phyloP scores from a whole-genome alignment of 1,140 invertebrate species.

The Anastrepha obliqua region DNA sequence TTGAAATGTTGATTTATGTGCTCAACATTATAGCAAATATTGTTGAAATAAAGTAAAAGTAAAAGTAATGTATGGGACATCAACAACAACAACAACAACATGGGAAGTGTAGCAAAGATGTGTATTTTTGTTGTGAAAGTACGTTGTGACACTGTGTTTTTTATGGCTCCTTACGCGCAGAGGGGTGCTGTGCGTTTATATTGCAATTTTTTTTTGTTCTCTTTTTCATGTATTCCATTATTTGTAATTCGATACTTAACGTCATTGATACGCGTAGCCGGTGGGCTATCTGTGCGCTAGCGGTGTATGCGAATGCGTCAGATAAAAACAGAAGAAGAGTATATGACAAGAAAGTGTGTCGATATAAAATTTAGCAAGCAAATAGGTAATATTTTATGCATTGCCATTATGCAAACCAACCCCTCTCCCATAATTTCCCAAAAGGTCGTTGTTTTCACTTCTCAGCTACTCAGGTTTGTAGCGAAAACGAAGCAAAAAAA shows the following conservation, averaged over 20 bases:
- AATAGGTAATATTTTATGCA: conserved; percentile 24
- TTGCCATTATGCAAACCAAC: conserved; percentile 20
- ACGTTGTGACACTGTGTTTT: not conserved
- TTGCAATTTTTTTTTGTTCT: conserved; percentile 10
- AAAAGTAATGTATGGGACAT: not conserved
- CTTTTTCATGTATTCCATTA: not conserved
- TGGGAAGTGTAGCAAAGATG: not conserved
- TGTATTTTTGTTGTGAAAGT: not conserved
- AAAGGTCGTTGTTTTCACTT: no score
- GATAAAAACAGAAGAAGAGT: not conserved
- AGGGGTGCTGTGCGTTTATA: not conserved
- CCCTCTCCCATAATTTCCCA: not conserved
- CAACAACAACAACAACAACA: no score
- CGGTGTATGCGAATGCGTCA: not conserved
- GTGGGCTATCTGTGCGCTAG: not conserved
- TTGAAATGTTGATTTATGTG: conserved; percentile 35
- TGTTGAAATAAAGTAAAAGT: conserved; percentile 37
- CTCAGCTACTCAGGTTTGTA: no score
- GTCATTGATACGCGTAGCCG: conserved; percentile 16
- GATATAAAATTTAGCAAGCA: not conserved
- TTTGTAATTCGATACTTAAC: conserved; percentile 23
- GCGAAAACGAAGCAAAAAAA: no score
- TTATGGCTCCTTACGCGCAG: not conserved
- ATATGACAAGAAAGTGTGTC: not conserved
- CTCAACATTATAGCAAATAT: conserved; percentile 13